phyloP scores from a whole-genome alignment of 2,797 vertebrate species.

The Phalloptychus januarius region DNA sequence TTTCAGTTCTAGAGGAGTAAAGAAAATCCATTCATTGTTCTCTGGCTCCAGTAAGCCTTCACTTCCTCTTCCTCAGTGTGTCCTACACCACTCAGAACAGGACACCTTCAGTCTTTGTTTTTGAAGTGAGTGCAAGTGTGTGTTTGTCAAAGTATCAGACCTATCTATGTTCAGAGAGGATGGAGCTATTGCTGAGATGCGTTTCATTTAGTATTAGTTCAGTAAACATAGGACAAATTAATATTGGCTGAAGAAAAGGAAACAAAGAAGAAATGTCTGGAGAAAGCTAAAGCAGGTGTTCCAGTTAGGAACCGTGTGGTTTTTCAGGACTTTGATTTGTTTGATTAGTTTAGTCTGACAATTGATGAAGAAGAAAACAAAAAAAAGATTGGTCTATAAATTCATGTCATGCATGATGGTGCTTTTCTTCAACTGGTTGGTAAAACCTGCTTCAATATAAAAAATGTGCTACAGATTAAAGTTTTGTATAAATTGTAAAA shows the following conservation, averaged over 20 bases:
- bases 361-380: not conserved
- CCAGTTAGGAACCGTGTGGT: not conserved
- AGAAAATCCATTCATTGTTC: not conserved
- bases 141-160: not conserved
- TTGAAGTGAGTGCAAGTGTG: not conserved
- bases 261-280: not conserved
- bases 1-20: not conserved
- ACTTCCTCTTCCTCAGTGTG: not conserved
- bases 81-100: not conserved
- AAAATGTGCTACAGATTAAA: not conserved
- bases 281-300: not conserved
- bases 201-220: not conserved
- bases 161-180: not conserved
- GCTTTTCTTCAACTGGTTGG: not conserved
- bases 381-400: not conserved
- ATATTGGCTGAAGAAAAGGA: not conserved
- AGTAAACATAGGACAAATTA: not conserved
- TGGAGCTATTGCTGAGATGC: not conserved
- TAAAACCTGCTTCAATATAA: not conserved
- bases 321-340: not conserved
- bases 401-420: not conserved
- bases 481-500: not conserved
- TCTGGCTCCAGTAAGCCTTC: not conserved
- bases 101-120: not conserved
- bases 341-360: not conserved